Conservation (phyloP, 2,888 invertebrate species). For the Actias luna region DNA sequence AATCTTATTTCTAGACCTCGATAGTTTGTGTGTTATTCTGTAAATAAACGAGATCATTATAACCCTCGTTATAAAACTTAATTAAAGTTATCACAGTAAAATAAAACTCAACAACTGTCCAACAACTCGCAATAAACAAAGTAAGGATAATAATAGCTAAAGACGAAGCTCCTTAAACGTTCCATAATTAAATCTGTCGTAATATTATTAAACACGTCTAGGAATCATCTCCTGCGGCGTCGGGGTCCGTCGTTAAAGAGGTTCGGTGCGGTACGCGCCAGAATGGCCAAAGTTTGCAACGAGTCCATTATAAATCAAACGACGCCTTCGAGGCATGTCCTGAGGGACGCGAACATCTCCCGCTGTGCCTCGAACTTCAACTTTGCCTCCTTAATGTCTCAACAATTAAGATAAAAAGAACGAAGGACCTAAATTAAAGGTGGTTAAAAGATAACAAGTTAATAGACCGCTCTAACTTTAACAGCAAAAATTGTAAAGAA, state of each 20-base stretch:
- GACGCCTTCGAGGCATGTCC: conserved; percentile 79
- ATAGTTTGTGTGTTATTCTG: background rate
- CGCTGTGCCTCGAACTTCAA: conserved; percentile 72
- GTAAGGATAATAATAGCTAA: conserved; percentile 43
- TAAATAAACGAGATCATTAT: background rate
- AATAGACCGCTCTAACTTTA: conserved; percentile 69
- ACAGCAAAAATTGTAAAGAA: conserved; percentile 37
- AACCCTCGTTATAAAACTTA: background rate
- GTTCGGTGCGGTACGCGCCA: conserved; percentile 69
- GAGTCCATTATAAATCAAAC: conserved; percentile 82
- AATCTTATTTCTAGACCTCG: background rate
- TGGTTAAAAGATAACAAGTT: conserved; percentile 80
- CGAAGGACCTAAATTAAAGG: conserved; percentile 79
- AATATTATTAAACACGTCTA: conserved; percentile 81
- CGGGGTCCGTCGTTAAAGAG: conserved; percentile 79
- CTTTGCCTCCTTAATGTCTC: conserved; percentile 78
- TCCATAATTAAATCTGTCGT: conserved; percentile 81
- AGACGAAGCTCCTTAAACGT: conserved; percentile 73
- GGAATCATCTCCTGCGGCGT: conserved; percentile 80
- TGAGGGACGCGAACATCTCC: conserved; percentile 76
- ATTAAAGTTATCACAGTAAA: conserved; percentile 14
- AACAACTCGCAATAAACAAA: conserved; percentile 55
- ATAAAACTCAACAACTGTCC: conserved; percentile 29
- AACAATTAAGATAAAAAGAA: conserved; percentile 82
- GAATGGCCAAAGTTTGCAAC: conserved; percentile 80